phyloP scores from a whole-genome alignment of 2,797 vertebrate species.

The Pogonophryne albipinna region DNA sequence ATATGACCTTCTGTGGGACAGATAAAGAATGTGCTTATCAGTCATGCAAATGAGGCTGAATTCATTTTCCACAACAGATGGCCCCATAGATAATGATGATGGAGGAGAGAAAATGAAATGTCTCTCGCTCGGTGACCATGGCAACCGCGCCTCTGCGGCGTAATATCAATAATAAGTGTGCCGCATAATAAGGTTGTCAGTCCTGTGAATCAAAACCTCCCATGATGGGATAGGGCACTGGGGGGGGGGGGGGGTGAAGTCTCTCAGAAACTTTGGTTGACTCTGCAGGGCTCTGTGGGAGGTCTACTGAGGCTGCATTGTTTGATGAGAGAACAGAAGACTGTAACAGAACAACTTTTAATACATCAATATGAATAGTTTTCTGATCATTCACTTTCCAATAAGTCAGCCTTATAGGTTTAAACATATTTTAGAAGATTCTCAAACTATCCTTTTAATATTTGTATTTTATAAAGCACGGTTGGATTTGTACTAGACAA shows the following conservation, averaged over 20 bases:
- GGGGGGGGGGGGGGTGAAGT: conserved; percentile 43
- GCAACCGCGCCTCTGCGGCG: conserved; percentile 95
- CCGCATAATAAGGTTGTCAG: conserved; percentile 99
- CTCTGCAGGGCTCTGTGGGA: conserved; percentile 35
- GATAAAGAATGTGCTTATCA: conserved; percentile 99
- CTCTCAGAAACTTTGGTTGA: conserved; percentile 65
- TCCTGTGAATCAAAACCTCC: conserved; percentile 93
- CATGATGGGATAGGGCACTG: conserved; percentile 86
- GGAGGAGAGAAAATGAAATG: conserved; percentile 99
- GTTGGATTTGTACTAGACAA: too few relatives aligned
- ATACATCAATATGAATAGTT: neutral
- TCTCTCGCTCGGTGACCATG: conserved; percentile 99
- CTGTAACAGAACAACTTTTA: neutral
- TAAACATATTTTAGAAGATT: too few relatives aligned
- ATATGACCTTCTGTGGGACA: conserved; percentile 99
- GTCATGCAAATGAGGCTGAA: conserved; percentile 99
- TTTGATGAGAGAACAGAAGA: neutral
- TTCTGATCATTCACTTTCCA: neutral
- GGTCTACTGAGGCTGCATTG: conserved; percentile 18
- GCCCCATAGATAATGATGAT: conserved; percentile 99
- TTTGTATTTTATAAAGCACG: too few relatives aligned
- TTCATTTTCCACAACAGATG: conserved; percentile 99
- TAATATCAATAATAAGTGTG: conserved; percentile 99
- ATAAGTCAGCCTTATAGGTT: neutral
- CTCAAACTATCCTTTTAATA: too few relatives aligned